phyloP scores from a whole-genome alignment of 2,113 vertebrate species.

The Ctenomys sociabilis region DNA sequence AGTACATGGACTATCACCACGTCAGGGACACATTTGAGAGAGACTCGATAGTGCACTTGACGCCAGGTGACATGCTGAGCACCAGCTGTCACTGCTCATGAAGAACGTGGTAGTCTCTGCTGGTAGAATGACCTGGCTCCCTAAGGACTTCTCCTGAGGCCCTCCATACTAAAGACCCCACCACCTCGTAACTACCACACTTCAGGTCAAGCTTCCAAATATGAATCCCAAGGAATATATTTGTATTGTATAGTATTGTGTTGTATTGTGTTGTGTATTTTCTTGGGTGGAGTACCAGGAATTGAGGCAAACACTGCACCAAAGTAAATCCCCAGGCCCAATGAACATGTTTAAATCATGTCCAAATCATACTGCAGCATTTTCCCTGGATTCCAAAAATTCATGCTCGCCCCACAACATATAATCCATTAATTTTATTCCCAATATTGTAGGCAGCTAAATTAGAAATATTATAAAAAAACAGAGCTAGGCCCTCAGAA shows the following conservation, averaged over 20 bases:
- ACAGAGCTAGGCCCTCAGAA: no score
- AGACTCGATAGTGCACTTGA: no score
- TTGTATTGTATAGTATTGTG: not conserved
- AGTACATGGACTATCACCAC: not conserved
- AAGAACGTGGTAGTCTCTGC: not conserved
- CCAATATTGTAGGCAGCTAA: no score
- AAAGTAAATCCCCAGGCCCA: no score
- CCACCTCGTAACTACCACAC: not conserved
- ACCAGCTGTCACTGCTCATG: not conserved
- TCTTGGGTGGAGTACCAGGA: no score
- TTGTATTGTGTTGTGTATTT: no score
- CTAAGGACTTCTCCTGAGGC: not conserved
- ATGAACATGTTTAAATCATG: not conserved
- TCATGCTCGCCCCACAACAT: not conserved
- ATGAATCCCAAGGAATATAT: not conserved
- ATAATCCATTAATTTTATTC: not conserved
- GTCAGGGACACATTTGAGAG: no score
- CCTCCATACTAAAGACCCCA: not conserved
- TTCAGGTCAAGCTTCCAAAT: not conserved
- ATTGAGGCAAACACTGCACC: no score
- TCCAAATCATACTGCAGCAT: not conserved
- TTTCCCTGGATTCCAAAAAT: fast-evolving
- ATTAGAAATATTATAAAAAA: no score
- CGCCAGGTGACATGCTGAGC: not conserved
- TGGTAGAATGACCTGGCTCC: no score